Base-by-base conservation (phyloP, 1,140 invertebrate genomes). In the Acromyrmex heyeri region DNA sequence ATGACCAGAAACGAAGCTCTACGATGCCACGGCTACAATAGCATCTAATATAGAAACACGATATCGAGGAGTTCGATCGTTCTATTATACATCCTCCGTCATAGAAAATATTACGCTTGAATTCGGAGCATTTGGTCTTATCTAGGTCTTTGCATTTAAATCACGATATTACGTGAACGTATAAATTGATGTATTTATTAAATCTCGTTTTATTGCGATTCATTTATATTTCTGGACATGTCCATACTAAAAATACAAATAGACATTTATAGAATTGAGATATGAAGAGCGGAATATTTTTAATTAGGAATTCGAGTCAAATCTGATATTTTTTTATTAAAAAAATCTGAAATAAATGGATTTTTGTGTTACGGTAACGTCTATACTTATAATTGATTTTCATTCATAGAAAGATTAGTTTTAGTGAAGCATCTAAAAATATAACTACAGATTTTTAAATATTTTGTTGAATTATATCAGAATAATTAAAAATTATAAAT, bases 171-270 rank as follows among this genome's bases (percentile, higher is more conserved):
- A 70, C 5, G 50, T 14, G 10, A 14, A n/a, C 62, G 16, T 70
- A 38, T 21, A 81, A 81, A 70, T 70, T 44, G 50, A 70, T 81
- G 12, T 70, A 81, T 70, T 6, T 34, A 34, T 70, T 27, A 79
- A 67, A 7, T 53, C 18, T 50, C 27, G 1, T 79, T 79, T 55
- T 55, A 59, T n/a, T 38, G 21, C 21, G 21, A 53, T 70, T n/a
- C 27, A 44, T 44, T 24, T 55, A 21, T 3, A 69, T 81, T 57
- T 65, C n/a, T 27, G 2, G 14, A 24, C 3, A 30, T 53, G 3
- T 78, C 18, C 18, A 4, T 10, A 30, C n/a, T 53, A n/a, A 24
- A 55, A 38, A 69, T 24, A 81, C 62, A n/a, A 44, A n/a, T 14
- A 14, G 12, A 38, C 21, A 30, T 16, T 53, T 27, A 21, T 24